Percentiles rank a stretch among this genome's conserved stretches.
phyloP scores from a whole-genome alignment of 1,140 invertebrate genomes.

The Zaprionus tsacasi region DNA sequence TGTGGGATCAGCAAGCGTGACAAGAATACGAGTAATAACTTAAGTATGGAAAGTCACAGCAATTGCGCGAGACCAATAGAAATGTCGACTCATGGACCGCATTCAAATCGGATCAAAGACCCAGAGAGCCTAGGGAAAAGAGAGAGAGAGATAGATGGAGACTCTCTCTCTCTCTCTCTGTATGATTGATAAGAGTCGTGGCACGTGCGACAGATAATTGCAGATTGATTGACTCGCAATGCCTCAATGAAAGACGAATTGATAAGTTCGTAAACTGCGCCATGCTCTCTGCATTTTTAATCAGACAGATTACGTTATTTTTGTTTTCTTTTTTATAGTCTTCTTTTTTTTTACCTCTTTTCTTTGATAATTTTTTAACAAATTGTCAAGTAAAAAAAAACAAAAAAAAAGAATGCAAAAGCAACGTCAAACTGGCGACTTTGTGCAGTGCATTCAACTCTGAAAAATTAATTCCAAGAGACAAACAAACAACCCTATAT shows the following conservation, averaged over 20 bases:
- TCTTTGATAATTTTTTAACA: slow-evolving; percentile 36
- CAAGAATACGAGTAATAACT: slow-evolving; percentile 51
- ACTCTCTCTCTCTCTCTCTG: background rate
- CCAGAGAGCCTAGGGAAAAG: background rate
- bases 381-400: slow-evolving; percentile 29
- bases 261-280: slow-evolving; percentile 10
- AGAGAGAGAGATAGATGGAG: background rate
- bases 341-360: slow-evolving; percentile 11
- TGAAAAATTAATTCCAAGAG: slow-evolving; percentile 40
- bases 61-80: slow-evolving; percentile 30
- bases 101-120: slow-evolving; percentile 45
- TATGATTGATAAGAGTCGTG: slow-evolving; percentile 20
- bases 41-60: slow-evolving; percentile 35
- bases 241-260: slow-evolving; percentile 25
- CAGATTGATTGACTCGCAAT: slow-evolving; percentile 53
- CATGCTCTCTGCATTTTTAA: slow-evolving; percentile 34
- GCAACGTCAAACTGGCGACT: slow-evolving; percentile 28
- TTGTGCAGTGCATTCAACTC: slow-evolving; percentile 62
- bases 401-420: slow-evolving; percentile 3
- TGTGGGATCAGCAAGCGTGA: slow-evolving; percentile 50
- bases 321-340: background rate
- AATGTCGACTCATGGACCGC: slow-evolving; percentile 68
- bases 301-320: slow-evolving; percentile 15
- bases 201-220: slow-evolving; percentile 69
- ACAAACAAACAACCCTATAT: background rate